Percentiles rank a stretch among this genome's conserved stretches.
Evolutionary conservation across 2,888 invertebrate species (phyloP).

Genomic region (Dicycla oo): DNA sequence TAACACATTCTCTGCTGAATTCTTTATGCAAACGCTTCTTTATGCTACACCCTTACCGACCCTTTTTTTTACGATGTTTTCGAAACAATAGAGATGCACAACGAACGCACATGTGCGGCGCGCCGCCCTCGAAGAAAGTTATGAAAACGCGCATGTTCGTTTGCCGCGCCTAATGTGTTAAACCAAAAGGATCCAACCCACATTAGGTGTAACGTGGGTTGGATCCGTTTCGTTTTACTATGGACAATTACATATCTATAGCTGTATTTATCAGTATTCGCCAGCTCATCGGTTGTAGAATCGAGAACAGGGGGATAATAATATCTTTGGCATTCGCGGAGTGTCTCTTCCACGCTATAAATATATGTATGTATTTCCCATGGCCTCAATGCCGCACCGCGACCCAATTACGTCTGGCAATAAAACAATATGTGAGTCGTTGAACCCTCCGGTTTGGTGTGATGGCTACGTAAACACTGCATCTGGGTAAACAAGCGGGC

Average conservation of each 20-base stretch:
- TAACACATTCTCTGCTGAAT: too few relatives aligned
- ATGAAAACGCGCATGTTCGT: too few relatives aligned
- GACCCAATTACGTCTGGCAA: conserved; percentile 88
- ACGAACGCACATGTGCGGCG: too few relatives aligned
- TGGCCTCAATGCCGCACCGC: conserved; percentile 81
- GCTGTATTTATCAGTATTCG: conserved; percentile 21
- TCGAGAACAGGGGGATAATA: conserved; percentile 67
- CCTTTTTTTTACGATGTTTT: too few relatives aligned
- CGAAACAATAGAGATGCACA: too few relatives aligned
- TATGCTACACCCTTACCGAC: too few relatives aligned
- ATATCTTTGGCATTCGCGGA: conserved; percentile 69
- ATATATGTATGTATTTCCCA: conserved; percentile 81
- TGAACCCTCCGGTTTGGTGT: conserved; percentile 83
- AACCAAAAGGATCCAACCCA: too few relatives aligned
- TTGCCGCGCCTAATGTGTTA: too few relatives aligned
- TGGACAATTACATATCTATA: conserved; percentile 22
- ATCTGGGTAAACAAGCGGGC: conserved; percentile 78
- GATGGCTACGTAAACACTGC: conserved; percentile 87
- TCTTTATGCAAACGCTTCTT: too few relatives aligned
- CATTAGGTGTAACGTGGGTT: too few relatives aligned
- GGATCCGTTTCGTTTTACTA: too few relatives aligned
- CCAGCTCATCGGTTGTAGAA: conserved; percentile 47
- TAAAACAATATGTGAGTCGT: conserved; percentile 88
- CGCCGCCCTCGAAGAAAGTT: too few relatives aligned
- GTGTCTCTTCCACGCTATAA: conserved; percentile 74